phyloP scores from a whole-genome alignment of 2,888 invertebrate species.

The Holacanthella duospinosa region DNA sequence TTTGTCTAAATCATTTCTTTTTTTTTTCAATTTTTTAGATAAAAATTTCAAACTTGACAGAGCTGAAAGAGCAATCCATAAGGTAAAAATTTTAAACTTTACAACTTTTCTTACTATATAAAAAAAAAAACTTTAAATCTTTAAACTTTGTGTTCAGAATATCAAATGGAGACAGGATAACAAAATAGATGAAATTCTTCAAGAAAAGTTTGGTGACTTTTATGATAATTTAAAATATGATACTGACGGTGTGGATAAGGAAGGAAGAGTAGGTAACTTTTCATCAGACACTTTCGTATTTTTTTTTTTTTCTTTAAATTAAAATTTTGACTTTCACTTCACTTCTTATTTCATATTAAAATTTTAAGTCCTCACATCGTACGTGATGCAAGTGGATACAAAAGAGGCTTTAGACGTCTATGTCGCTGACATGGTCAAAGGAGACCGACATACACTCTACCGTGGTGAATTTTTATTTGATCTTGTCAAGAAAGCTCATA shows the following conservation, averaged over 20 bases:
- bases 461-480: neutral
- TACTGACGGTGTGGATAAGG: constrained; percentile 8
- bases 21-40: neutral
- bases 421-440: neutral
- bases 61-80: constrained; percentile 9
- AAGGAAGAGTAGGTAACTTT: neutral
- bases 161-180: constrained; percentile 9
- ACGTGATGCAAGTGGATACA: neutral
- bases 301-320: neutral
- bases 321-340: neutral
- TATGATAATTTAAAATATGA: constrained; percentile 2
- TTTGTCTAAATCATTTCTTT: too few species aligned
- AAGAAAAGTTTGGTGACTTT: constrained; percentile 7
- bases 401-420: neutral
- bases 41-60: constrained; percentile 8
- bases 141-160: neutral
- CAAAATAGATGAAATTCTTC: constrained; percentile 1
- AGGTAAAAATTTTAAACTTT: neutral
- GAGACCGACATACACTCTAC: neutral
- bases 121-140: neutral
- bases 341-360: neutral
- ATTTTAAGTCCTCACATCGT: neutral
- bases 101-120: neutral
- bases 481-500: neutral
- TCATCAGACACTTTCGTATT: neutral